Evolutionary conservation across 2,888 invertebrate genomes (phyloP), one percentile per base, ranked within the genome.

Genomic region (Drosophila paranaensis): DNA sequence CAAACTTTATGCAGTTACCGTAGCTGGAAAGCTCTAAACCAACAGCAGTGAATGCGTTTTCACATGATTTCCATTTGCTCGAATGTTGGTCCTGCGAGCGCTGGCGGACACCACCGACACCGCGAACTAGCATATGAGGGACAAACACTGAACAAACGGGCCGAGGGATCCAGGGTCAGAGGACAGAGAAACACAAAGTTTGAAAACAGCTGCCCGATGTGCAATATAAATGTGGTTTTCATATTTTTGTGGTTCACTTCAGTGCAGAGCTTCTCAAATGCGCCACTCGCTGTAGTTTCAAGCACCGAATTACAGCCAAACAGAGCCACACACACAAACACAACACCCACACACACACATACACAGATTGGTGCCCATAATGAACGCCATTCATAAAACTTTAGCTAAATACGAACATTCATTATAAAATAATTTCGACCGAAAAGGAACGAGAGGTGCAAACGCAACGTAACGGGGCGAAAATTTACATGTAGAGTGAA

Each of bases 231-330:
- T 90, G 90, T 74, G 90, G 90, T 89, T 90, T 90, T 81, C 82
- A 90, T 90, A 90, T 90, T 90, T 89, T 89, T 90, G 90, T 84
- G 90, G 90, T 90, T 89, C 88, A 79, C 79, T 88, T 79, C 77
- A 69, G 79, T 72, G 30, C 30, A 33, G 30, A 74, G 71, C 53
- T 60, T 60, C 74, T 68, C 61, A 62, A 62, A 58, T 64, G 60
- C 46, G 60, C 46, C 39, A 69, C 58, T 65, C 40, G 53, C 67
- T 69, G 33, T 62, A 77, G 74, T 75, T 80, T 65, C 63, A 48
- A 70, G 58, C 64, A 63, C 62, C 61, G 55, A 60, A 67, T 51
- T 63, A 74, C 54, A 67, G 35, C 51, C 61, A 64, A 42, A 56
- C 64, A 64, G 45, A 46, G 8, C 40, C 42, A 39, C 14, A 25